These are phyloP conservation scores for Phragmatobia fuliginosa DNA, from an alignment of 2,888 invertebrate genomes.

Conservation along the genomic window DNA sequence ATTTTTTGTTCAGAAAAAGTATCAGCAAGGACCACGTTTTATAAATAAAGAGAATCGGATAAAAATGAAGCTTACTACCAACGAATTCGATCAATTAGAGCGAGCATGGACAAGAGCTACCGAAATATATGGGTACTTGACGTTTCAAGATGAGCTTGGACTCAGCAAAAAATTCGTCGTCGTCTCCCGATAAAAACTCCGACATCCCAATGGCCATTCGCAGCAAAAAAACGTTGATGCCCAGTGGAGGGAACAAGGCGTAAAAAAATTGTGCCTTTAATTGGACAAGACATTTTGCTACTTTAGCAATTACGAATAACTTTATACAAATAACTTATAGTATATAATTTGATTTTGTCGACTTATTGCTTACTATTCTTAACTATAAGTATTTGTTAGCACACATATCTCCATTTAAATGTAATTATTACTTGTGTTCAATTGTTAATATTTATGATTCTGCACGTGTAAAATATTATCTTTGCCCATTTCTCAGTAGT, in stretches of 20 bases:
- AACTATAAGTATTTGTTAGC: neutral
- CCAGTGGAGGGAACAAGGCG: slow-evolving; percentile 63
- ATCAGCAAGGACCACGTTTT: slow-evolving; percentile 47
- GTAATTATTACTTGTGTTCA: neutral
- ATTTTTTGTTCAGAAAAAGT: slow-evolving; percentile 56
- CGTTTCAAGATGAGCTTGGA: slow-evolving; percentile 75
- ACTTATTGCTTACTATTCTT: neutral
- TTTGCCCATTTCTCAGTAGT: neutral
- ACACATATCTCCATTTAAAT: neutral
- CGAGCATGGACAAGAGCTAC: slow-evolving; percentile 67
- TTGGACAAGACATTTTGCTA: slow-evolving; percentile 78
- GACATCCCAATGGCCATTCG: slow-evolving; percentile 69
- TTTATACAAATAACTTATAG: slow-evolving; percentile 43
- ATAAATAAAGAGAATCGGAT: slow-evolving; percentile 46
- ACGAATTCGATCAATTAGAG: slow-evolving; percentile 81
- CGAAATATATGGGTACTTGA: slow-evolving; percentile 80
- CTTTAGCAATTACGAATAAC: slow-evolving; percentile 49
- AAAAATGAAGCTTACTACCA: slow-evolving; percentile 74
- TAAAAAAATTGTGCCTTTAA: slow-evolving; percentile 68
- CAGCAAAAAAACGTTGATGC: slow-evolving; percentile 75
- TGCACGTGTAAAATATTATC: too few species aligned
- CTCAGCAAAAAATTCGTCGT: slow-evolving; percentile 75
- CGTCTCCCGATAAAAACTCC: slow-evolving; percentile 75
- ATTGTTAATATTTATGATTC: neutral
- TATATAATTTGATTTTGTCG: slow-evolving; percentile 31